A percentile compares a stretch with the other conserved stretches of the same genome.
Conservation (phyloP, 2,888 invertebrate species). For the Labia minor region DNA sequence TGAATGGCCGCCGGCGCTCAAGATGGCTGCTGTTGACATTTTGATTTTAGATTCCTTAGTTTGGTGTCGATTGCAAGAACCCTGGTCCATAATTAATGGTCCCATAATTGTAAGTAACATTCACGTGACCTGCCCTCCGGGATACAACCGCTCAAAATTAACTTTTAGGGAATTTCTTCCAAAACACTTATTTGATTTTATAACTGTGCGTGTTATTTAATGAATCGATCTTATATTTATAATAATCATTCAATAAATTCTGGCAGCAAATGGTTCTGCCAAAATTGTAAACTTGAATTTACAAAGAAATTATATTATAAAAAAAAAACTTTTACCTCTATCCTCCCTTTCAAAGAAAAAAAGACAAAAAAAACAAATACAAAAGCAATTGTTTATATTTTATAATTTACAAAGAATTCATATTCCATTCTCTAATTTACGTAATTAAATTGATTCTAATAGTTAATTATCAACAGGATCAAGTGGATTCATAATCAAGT, state of each 20-base stretch:
- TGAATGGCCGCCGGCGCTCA: not conserved
- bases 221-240: not conserved
- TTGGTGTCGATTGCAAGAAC: not conserved
- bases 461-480: too few species aligned
- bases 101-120: not conserved
- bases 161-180: not conserved
- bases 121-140: not conserved
- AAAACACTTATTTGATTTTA: not conserved
- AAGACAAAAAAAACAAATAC: too few species aligned
- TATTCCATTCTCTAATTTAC: too few species aligned
- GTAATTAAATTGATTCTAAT: too few species aligned
- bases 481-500: too few species aligned
- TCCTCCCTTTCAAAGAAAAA: too few species aligned
- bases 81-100: not conserved
- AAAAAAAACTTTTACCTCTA: too few species aligned
- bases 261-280: not conserved
- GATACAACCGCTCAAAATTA: not conserved
- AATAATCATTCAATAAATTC: not conserved
- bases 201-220: not conserved
- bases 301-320: too few species aligned
- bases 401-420: too few species aligned
- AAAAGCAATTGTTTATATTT: too few species aligned
- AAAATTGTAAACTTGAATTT: too few species aligned
- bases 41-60: too few species aligned
- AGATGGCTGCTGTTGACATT: conserved; percentile 6